Percentiles rank a stretch among this genome's conserved stretches.
Conservation (phyloP, 2,888 invertebrate species). For the Fabriciana adippe region DNA sequence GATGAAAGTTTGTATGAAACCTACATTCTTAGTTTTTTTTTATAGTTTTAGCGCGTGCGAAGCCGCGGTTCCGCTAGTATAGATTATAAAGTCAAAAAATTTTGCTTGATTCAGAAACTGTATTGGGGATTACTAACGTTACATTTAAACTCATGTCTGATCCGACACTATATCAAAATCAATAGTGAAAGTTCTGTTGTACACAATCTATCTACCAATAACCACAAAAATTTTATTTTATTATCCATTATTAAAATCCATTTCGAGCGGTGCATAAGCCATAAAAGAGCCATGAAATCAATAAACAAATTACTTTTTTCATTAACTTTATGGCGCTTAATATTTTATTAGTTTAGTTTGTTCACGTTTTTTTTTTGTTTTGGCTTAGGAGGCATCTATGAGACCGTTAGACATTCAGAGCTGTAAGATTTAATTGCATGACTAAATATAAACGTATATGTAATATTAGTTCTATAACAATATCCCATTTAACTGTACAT, state of each 20-base stretch:
- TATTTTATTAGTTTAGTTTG: slow-evolving; percentile 6
- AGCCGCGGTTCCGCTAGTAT: no score
- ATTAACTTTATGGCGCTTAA: neutral
- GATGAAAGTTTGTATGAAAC: no score
- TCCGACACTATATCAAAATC: no score
- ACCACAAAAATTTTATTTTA: slow-evolving; percentile 15
- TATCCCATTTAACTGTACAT: neutral
- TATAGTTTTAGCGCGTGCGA: no score
- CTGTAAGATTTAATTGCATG: neutral
- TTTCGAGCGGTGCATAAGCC: neutral
- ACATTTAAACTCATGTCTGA: no score
- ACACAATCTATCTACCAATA: slow-evolving; percentile 1
- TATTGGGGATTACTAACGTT: no score
- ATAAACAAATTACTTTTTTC: slow-evolving; percentile 14
- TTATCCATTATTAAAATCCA: slow-evolving; percentile 4
- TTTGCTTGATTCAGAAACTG: no score
- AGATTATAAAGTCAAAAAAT: no score
- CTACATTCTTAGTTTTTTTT: no score
- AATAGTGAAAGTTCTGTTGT: slow-evolving; percentile 9
- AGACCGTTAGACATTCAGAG: neutral
- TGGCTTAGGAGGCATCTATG: neutral
- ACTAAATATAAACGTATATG: neutral
- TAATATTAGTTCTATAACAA: no score
- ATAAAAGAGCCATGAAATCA: slow-evolving; percentile 12
- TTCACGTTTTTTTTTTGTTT: slow-evolving; percentile 4